phyloP scores from a whole-genome alignment of 2,797 vertebrate species.

The Rhinatrema bivittatum region DNA sequence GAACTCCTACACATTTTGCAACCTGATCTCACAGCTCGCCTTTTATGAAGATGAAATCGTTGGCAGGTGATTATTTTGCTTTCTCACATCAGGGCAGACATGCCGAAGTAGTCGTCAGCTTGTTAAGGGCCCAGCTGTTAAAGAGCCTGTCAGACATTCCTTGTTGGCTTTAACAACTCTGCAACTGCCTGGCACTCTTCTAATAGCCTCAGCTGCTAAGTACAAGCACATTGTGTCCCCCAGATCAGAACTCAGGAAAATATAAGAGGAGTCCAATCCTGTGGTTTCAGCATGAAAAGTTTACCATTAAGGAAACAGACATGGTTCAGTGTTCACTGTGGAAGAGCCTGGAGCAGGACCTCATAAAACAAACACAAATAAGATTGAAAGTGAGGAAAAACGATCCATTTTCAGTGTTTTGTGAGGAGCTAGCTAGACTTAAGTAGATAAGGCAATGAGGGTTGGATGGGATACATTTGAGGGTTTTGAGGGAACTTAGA shows the following conservation, averaged over 20 bases:
- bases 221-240: not conserved
- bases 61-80: constrained; percentile 58
- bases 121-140: constrained; percentile 43
- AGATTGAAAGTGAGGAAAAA: too few relatives aligned
- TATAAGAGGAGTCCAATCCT: too few relatives aligned
- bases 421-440: too few relatives aligned
- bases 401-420: too few relatives aligned
- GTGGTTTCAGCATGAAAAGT: too few relatives aligned
- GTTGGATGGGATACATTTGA: too few relatives aligned
- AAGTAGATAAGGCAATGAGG: too few relatives aligned
- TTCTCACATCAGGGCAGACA: constrained; percentile 42
- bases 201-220: not conserved
- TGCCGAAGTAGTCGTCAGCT: constrained; percentile 21
- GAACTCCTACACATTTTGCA: constrained; percentile 34
- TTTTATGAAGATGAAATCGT: constrained; percentile 44
- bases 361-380: too few relatives aligned
- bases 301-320: too few relatives aligned
- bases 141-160: not conserved
- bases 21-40: constrained; percentile 43
- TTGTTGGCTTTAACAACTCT: not conserved
- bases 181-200: not conserved
- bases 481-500: too few relatives aligned
- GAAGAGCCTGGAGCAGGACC: too few relatives aligned
- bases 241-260: not conserved
- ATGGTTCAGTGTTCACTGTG: too few relatives aligned